phyloP scores from a whole-genome alignment of 1,140 invertebrate species.

The Brachionus manjavacas region DNA sequence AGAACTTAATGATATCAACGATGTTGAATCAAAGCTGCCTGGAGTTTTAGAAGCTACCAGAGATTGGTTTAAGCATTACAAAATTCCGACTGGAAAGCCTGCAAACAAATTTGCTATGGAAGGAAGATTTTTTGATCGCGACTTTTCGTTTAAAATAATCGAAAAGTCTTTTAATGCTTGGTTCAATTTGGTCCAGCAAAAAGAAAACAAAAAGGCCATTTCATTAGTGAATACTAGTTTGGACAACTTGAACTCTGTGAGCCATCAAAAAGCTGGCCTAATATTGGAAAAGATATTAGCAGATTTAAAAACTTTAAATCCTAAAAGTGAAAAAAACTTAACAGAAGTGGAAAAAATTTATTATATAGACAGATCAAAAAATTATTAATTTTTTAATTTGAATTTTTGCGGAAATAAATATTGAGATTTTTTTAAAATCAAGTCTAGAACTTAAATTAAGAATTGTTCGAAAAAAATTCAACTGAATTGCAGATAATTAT shows the following conservation, averaged over 20 bases:
- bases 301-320: neutral
- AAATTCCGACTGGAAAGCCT: slow-evolving; percentile 96
- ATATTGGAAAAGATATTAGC: neutral
- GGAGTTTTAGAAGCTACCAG: slow-evolving; percentile 85
- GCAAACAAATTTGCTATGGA: slow-evolving; percentile 95
- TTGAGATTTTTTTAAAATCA: neutral
- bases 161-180: neutral
- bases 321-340: neutral
- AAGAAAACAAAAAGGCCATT: neutral
- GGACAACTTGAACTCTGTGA: neutral
- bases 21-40: slow-evolving; percentile 86
- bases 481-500: neutral
- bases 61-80: slow-evolving; percentile 98
- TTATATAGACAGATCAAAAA: slow-evolving; percentile 19
- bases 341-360: slow-evolving; percentile 15
- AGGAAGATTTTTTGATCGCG: slow-evolving; percentile 65
- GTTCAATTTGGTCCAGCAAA: neutral
- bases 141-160: neutral
- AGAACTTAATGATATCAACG: slow-evolving; percentile 75
- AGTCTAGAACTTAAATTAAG: neutral
- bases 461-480: neutral
- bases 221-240: neutral
- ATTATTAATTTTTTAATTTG: neutral
- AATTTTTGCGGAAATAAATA: neutral
- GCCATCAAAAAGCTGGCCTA: neutral